phyloP scores from a whole-genome alignment of 2,888 invertebrate genomes.

The Sialis lutaria region DNA sequence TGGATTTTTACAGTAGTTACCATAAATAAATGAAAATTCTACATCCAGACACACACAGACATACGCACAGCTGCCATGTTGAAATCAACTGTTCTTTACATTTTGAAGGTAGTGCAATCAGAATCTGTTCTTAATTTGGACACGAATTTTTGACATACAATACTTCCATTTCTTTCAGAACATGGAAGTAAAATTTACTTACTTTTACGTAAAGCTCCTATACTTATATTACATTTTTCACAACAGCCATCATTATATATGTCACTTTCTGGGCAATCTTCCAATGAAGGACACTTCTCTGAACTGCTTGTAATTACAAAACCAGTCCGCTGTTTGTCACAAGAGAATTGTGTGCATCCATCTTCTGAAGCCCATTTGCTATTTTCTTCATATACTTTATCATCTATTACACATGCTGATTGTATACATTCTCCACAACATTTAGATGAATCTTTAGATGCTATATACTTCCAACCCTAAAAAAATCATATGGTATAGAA shows the following conservation, averaged over 20 bases:
- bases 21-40: too few relatives aligned
- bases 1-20: too few relatives aligned
- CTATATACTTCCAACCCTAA: constrained; percentile 41
- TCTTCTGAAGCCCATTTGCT: constrained; percentile 41
- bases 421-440: constrained; percentile 52
- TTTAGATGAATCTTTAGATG: constrained; percentile 16
- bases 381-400: constrained; percentile 27
- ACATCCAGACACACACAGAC: too few relatives aligned
- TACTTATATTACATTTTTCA: constrained; percentile 37
- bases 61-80: too few relatives aligned
- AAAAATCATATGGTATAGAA: constrained; percentile 11
- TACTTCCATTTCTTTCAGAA: too few relatives aligned
- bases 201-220: constrained; percentile 13
- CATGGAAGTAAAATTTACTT: too few relatives aligned
- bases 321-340: constrained; percentile 27
- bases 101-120: too few relatives aligned
- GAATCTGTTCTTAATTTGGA: too few relatives aligned
- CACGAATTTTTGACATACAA: too few relatives aligned
- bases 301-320: constrained; percentile 35
- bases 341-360: constrained; percentile 41
- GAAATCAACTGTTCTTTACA: too few relatives aligned
- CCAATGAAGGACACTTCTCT: constrained; percentile 43
- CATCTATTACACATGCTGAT: constrained; percentile 38
- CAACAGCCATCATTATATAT: constrained; percentile 50
- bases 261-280: constrained; percentile 35